Conservation (phyloP, 1,140 invertebrate genomes). For the Chironomus striatipennis region DNA sequence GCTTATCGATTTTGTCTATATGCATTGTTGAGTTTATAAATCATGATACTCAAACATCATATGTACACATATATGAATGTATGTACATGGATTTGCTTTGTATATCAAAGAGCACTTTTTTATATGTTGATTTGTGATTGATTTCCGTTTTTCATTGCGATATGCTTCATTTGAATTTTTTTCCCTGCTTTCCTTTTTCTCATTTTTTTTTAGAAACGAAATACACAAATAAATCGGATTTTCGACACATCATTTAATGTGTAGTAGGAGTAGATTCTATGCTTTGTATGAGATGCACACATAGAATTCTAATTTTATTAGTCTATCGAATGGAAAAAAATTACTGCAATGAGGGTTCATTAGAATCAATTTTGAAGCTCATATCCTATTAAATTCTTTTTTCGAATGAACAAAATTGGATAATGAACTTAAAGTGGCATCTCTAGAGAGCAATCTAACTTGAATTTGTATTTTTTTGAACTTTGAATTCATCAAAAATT, state of each 20-base stretch:
- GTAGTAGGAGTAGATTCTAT: not conserved
- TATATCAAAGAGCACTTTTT: constrained; percentile 9
- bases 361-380: not conserved
- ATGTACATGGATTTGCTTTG: no score
- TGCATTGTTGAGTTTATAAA: not conserved
- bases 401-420: no score
- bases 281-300: not conserved
- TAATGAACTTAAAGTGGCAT: no score
- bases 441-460: no score
- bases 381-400: no score
- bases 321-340: not conserved
- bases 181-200: not conserved
- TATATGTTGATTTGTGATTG: constrained; percentile 17
- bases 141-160: constrained; percentile 10
- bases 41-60: constrained; percentile 1
- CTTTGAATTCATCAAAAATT: no score
- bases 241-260: constrained; percentile 18
- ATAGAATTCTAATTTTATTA: not conserved
- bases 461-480: no score
- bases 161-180: constrained; percentile 14
- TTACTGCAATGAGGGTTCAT: not conserved
- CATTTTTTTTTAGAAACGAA: not conserved
- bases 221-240: constrained; percentile 3
- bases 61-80: not conserved
- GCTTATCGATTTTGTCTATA: constrained; percentile 3